Evolutionary conservation across 2,113 vertebrate genomes (phyloP).

Genomic region (Neolamprologus falcicula): DNA sequence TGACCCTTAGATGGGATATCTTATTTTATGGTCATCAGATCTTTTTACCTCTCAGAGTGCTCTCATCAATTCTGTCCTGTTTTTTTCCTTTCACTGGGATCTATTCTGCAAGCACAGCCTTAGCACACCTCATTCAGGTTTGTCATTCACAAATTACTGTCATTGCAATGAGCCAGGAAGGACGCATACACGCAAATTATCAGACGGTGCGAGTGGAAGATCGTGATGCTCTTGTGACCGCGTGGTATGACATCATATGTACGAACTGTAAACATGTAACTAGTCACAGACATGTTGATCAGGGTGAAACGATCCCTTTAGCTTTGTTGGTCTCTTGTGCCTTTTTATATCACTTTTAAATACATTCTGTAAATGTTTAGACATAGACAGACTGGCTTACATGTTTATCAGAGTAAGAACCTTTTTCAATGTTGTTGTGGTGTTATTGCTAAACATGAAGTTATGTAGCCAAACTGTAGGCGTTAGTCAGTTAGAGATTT

Average conservation of each 20-base stretch:
- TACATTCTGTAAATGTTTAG: neutral
- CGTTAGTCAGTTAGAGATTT: neutral
- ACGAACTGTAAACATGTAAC: neutral
- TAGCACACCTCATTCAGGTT: neutral
- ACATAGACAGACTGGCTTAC: fast-evolving
- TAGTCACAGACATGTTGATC: neutral
- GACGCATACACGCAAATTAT: neutral
- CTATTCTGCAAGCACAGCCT: neutral
- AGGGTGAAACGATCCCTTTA: neutral
- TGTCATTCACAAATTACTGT: neutral
- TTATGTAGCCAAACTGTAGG: neutral
- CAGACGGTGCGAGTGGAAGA: neutral
- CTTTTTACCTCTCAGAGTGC: neutral
- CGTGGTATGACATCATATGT: neutral
- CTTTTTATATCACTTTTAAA: neutral
- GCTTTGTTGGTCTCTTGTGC: neutral
- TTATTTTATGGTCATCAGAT: neutral
- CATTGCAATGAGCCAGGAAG: neutral
- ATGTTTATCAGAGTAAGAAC: neutral
- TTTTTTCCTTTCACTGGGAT: neutral
- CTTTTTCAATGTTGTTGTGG: neutral
- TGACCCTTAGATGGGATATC: neutral
- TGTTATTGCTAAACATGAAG: neutral
- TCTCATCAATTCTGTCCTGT: neutral
- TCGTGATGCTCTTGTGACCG: neutral